Evolutionary conservation across 2,797 vertebrate species (phyloP), one percentile per base, ranked within the genome.

Genomic region (Steatocranus sp.): DNA sequence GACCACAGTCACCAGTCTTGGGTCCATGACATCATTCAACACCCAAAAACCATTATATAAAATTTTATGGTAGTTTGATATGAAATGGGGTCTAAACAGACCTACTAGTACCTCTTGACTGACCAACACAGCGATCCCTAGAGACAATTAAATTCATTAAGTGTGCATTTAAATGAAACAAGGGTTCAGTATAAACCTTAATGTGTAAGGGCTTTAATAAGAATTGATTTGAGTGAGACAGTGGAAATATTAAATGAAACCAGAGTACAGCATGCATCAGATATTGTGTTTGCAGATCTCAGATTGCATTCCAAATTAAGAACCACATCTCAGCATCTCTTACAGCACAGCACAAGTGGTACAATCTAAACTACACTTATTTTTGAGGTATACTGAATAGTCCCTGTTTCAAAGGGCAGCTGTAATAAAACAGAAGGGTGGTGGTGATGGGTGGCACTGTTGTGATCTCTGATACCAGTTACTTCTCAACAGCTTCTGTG

Each of bases 381-480:
- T 61, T 86, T 76, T 75, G 48, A 87, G 78, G 34, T 78, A n/a
- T 80, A 79, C 87, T 75, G 46, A 80, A 75, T 58, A 85, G 83
- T 77, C 86, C 49, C 80, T 78, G 3, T 30, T 48, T 73, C 41
- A n/a, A 11, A 30, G 9, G 10, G 14, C 41, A 7, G 20, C 23
- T 70, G 36, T 46, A 27, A 46, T 27, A 18, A 70, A 70, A 46
- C 4, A 70, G 14, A 27, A 70, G 23, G 23, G 15, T 27, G 63
- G 63, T 68, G 66, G 66, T 70, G 66, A 43, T 1, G 1, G 23
- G 27, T 3, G 3, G 66, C 4, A 8, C 3, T 70, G 5, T 27
- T 25, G 38, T 27, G 66, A 46, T 11, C 38, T 70, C 66, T 70
- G 6, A 27, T 30, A 70, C 15, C 66, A 27, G 38, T 70, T 70